A percentile compares a stretch with the other conserved stretches of the same genome.
phyloP scores from a whole-genome alignment of 2,797 vertebrate species.

The Perodicticus potto region DNA sequence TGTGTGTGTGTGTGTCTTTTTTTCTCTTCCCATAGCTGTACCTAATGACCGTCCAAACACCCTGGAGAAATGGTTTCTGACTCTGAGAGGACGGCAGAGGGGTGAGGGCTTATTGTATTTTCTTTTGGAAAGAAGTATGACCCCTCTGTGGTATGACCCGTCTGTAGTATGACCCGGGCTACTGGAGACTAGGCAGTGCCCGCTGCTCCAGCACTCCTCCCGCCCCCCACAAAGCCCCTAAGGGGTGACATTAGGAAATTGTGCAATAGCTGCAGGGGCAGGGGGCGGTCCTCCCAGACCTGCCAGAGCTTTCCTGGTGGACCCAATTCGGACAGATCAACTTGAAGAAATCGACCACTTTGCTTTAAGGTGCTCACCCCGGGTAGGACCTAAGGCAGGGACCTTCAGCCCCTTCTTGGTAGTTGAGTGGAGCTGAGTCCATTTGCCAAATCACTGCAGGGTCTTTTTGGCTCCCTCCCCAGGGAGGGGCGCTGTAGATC shows the following conservation, averaged over 20 bases:
- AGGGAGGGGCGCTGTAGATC: not conserved
- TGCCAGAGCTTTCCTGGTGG: not conserved
- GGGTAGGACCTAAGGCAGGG: constrained; percentile 32
- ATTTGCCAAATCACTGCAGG: not conserved
- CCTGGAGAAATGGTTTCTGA: constrained; percentile 71
- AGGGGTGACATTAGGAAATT: constrained; percentile 65
- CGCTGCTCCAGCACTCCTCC: not conserved
- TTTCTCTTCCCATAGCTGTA: constrained; percentile 68
- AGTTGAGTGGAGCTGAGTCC: not conserved
- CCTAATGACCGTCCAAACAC: constrained; percentile 65
- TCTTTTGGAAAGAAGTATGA: not conserved
- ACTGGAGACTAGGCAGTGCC: not conserved
- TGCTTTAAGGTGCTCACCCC: constrained; percentile 15
- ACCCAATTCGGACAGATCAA: not conserved
- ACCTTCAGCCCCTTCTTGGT: not conserved
- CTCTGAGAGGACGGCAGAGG: constrained; percentile 67
- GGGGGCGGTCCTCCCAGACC: constrained; percentile 3
- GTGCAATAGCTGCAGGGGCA: not conserved
- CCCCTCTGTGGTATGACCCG: not conserved
- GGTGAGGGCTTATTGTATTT: constrained; percentile 66
- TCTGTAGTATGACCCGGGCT: not conserved
- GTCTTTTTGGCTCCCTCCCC: not conserved
- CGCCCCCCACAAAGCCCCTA: not conserved
- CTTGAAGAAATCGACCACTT: not conserved
- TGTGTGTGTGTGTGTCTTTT: constrained; percentile 37